phyloP scores from a whole-genome alignment of 2,113 vertebrate genomes.

The Coturnix japonica region DNA sequence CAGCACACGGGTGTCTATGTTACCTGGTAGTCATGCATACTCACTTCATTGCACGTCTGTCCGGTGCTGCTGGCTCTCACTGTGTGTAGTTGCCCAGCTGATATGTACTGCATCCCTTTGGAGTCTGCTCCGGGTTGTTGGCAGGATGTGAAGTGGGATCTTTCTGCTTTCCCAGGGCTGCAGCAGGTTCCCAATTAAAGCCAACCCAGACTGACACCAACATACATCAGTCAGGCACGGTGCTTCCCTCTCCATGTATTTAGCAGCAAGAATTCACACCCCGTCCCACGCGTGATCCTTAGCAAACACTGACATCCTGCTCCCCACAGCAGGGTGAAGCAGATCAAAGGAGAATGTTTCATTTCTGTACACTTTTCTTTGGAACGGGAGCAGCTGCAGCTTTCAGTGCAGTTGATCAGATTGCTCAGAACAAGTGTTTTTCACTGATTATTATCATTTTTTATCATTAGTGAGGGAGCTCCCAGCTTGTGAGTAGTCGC shows the following conservation, averaged over 20 bases:
- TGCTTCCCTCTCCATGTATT: not conserved
- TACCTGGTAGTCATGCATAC: accelerated
- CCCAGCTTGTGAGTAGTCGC: not conserved
- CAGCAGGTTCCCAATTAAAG: not conserved
- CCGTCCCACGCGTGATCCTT: not conserved
- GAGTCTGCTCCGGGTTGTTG: not conserved
- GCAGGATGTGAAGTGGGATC: not conserved
- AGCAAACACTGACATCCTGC: too few species aligned
- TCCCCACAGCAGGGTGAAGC: not conserved
- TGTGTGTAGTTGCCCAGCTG: not conserved
- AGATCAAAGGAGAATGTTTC: not conserved
- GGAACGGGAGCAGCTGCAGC: not conserved
- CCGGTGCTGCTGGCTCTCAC: not conserved
- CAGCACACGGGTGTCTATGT: not conserved
- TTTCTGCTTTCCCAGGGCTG: not conserved
- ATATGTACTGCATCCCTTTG: not conserved
- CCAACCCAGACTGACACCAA: not conserved
- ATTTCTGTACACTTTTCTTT: not conserved
- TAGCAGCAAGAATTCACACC: not conserved
- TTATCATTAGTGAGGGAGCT: not conserved
- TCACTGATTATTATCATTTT: not conserved
- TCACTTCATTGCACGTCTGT: not conserved
- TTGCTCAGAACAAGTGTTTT: not conserved
- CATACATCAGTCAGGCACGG: not conserved
- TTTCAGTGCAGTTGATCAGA: not conserved